Evolutionary conservation across 2,113 vertebrate genomes (phyloP), one percentile per base, ranked within the genome.

Genomic region (Uropsilus gracilis): DNA sequence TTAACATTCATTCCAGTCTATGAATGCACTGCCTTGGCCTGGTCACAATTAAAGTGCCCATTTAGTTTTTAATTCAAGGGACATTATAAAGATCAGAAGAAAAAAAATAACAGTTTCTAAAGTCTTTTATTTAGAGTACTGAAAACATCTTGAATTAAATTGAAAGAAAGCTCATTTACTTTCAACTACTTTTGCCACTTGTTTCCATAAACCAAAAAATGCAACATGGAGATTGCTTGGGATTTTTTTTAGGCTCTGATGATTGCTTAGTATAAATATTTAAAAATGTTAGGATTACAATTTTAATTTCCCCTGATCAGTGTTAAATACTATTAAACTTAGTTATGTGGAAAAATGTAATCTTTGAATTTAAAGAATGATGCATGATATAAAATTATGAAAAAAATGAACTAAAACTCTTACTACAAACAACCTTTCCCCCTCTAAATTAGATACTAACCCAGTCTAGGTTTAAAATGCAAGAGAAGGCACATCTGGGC

Each of bases 71-170:
- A 95, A 97, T 95, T 97, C 94, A 97, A 95, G 94, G 76, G 86
- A 30, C 66, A 87, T 95, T 97, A 91, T 84, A 91, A 96, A 93
- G 89, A 96, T 95, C 91, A 96, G 89, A 94, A 89, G 83, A 64
- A 30, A 71, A 86, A 94, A 91, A 95, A 88, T 90, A 97, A 96
- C 86, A 96, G 91, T 95, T 96, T 95, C 91, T 85, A 93, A 97
- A 97, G 91, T 91, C 95, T 95, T 96, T 95, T 97, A 96, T 95
- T 96, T 86, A 82, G 96, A 20, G 55, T 72, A 94, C 89, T 96
- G 92, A 96, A 97, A 97, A 97, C 69, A 95, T 97, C 94, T 97
- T 96, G 86, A 96, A 96, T 96, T 96, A 86, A 96, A 85, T 1
- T 81, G 91, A 94, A 97, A 97, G 83, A 85, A 66, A 89, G 59